Conservation (phyloP, 2,888 invertebrate genomes). For the Tineola bisselliella region DNA sequence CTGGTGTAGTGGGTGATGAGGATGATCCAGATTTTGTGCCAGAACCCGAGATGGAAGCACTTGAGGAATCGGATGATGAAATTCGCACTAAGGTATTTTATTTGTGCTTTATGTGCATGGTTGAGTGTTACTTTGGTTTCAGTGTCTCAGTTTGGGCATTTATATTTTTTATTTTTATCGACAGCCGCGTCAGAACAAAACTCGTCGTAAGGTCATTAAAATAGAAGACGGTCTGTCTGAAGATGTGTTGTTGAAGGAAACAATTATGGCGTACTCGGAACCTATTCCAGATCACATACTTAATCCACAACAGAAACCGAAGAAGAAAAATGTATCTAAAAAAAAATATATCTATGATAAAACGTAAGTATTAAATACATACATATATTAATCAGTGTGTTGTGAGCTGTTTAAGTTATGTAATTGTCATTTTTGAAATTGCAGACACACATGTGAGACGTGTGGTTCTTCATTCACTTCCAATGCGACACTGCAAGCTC, state of each 20-base stretch:
- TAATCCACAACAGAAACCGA: slow-evolving; percentile 47
- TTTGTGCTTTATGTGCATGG: not conserved
- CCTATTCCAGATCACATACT: slow-evolving; percentile 57
- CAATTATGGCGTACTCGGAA: slow-evolving; percentile 58
- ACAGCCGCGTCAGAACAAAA: slow-evolving; percentile 24
- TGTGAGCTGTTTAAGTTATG: not conserved
- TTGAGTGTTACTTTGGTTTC: no score
- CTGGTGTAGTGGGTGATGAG: slow-evolving; percentile 19
- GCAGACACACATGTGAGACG: slow-evolving; percentile 58
- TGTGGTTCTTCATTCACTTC: slow-evolving; percentile 61
- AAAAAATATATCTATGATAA: slow-evolving; percentile 56
- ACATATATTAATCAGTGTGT: no score
- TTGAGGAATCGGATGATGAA: slow-evolving; percentile 11
- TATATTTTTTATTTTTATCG: not conserved
- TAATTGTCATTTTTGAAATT: slow-evolving; percentile 13
- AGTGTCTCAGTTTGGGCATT: no score
- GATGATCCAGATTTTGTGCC: slow-evolving; percentile 51
- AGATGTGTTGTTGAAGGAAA: slow-evolving; percentile 56
- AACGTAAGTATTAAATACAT: slow-evolving; percentile 56
- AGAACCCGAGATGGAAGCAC: slow-evolving; percentile 28
- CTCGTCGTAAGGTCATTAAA: slow-evolving; percentile 35
- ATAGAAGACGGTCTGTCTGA: slow-evolving; percentile 36
- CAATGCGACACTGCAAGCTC: slow-evolving; percentile 59
- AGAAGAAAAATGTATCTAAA: slow-evolving; percentile 27
- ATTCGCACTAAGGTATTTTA: slow-evolving; percentile 23